Percentiles rank a stretch among this genome's conserved stretches.
phyloP scores from a whole-genome alignment of 2,797 vertebrate species.

The Lagocephalus sceleratus region DNA sequence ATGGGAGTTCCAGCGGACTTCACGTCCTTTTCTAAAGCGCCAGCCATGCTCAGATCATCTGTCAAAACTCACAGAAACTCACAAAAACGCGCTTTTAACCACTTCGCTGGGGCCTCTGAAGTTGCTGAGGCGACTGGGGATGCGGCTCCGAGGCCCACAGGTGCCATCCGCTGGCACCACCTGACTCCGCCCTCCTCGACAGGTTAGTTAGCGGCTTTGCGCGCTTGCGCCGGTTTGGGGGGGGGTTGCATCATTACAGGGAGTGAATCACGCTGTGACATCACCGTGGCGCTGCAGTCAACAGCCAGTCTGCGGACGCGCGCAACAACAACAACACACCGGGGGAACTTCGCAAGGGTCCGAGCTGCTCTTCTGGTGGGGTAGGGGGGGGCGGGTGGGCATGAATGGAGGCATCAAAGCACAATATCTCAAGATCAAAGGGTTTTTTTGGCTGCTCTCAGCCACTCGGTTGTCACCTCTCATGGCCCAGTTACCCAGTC shows the following conservation, averaged over 20 bases:
- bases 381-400: too few relatives aligned
- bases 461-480: slow-evolving; percentile 46
- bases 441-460: too few relatives aligned
- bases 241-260: slow-evolving; percentile 37
- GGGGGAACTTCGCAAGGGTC: neutral
- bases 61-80: neutral
- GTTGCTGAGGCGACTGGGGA: too few relatives aligned
- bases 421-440: too few relatives aligned
- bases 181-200: slow-evolving; percentile 8
- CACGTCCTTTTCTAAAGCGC: neutral
- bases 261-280: slow-evolving; percentile 54
- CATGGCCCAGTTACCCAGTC: slow-evolving; percentile 40
- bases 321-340: slow-evolving; percentile 20
- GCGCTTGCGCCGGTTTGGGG: slow-evolving; percentile 19
- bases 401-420: too few relatives aligned
- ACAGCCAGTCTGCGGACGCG: slow-evolving; percentile 7
- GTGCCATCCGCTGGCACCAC: too few relatives aligned
- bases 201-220: slow-evolving; percentile 34
- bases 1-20: neutral
- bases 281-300: slow-evolving; percentile 31
- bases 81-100: neutral
- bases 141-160: too few relatives aligned
- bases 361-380: slow-evolving; percentile 8
- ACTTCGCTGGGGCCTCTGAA: neutral
- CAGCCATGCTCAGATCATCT: neutral